These are phyloP conservation scores for Rutpela maculata DNA, from an alignment of 2,888 invertebrate species.

Conservation along the genomic window DNA sequence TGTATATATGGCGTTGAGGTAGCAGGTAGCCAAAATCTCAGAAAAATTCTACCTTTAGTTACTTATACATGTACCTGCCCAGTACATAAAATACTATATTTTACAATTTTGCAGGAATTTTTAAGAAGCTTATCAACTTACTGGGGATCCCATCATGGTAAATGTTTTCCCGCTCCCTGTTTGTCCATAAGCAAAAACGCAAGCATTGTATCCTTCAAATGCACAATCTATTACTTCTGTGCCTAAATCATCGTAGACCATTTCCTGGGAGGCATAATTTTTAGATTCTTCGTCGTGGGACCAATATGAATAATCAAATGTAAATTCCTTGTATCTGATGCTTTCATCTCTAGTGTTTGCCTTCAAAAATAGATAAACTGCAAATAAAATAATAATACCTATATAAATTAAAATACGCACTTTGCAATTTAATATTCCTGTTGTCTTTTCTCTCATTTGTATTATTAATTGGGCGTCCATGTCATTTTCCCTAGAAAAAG, in stretches of 20 bases:
- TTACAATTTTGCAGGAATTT: too few species aligned
- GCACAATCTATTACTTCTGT: constrained; percentile 88
- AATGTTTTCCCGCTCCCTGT: constrained; percentile 94
- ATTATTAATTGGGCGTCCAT: constrained; percentile 89
- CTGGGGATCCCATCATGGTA: constrained; percentile 92
- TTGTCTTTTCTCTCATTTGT: constrained; percentile 90
- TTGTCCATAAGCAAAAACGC: constrained; percentile 94
- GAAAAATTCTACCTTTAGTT: too few species aligned
- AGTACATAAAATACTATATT: not conserved
- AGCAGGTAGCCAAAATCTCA: too few species aligned
- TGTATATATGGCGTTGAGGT: too few species aligned
- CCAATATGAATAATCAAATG: constrained; percentile 94
- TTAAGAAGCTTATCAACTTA: constrained; percentile 68
- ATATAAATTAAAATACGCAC: constrained; percentile 68
- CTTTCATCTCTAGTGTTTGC: constrained; percentile 71
- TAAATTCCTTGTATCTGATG: constrained; percentile 85
- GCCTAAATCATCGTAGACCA: constrained; percentile 86
- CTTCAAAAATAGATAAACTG: constrained; percentile 54
- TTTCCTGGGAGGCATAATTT: constrained; percentile 88
- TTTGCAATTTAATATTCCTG: constrained; percentile 85
- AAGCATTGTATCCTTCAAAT: constrained; percentile 91
- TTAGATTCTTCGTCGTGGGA: constrained; percentile 83
- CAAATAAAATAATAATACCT: not conserved
- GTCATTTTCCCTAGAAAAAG: constrained; percentile 86
- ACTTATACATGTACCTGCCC: too few species aligned